Evolutionary conservation across 2,113 vertebrate species (phyloP), one percentile per base, ranked within the genome.

Genomic region (Riparia riparia): DNA sequence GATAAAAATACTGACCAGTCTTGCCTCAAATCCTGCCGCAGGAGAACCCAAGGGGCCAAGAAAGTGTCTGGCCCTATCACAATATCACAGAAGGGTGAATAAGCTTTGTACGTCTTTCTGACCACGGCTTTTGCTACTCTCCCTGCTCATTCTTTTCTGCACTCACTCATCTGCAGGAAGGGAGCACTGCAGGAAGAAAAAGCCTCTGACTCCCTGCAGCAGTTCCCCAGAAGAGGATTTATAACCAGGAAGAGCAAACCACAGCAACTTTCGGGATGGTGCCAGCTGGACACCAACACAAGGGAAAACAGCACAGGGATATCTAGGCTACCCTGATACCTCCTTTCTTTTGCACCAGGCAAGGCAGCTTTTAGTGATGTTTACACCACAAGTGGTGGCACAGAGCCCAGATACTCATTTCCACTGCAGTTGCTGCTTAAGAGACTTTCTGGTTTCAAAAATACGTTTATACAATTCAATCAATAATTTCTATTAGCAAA

Each of bases 41-140:
- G 26, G 3, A 91, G 37, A 82, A 17, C 9, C 7, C 19, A 22
- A 50, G 11, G 24, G 8, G 7, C 5, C 17, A 22, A 66, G 44
- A 42, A 63, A 14, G 29, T 1, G 1, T 3, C 10, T 3, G 6
- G 16, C 20, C 53, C 28, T 49, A 7, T 44, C 0, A 1, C 17
- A 58, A 29, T 44, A 7, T 44, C 0, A 1, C 17, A 58, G 25
- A 24, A 50, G 44, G 34, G 31, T 4, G 1, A 58, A 44, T 37
- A 37, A 58, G 31, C 20, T 44, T 31, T 3, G 3, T 56, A 12
- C 9, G 6, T 29, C 42, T 74, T 42, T 50, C 69, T 42, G 12
- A 22, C 28, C 5, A 6, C 2, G 8, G 10, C 18, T 71, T 82
- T 85, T 31, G 7, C 2, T 7, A 45, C 1, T 0, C 9, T 68